A percentile compares a stretch with the other conserved stretches of the same genome.
Conservation (phyloP, 1,140 invertebrate species). For the Gonioctena quinquepunctata region DNA sequence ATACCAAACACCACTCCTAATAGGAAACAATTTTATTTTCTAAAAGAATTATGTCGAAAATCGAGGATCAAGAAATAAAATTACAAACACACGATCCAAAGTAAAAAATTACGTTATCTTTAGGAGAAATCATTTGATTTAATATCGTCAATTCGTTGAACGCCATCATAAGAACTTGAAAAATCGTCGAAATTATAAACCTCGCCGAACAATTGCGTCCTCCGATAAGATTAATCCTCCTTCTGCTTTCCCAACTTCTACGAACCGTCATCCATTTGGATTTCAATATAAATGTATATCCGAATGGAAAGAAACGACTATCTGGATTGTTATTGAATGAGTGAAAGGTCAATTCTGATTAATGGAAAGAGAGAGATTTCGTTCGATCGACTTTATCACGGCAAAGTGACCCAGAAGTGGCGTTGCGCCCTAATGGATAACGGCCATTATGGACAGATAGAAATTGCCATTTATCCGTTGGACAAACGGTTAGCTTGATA, state of each 20-base stretch:
- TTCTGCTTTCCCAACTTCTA: neutral
- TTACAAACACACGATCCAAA: too few species aligned
- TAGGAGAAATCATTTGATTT: neutral
- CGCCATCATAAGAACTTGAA: neutral
- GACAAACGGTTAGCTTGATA: neutral
- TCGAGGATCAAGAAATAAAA: too few species aligned
- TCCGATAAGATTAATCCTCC: neutral
- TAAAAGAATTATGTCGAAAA: too few species aligned
- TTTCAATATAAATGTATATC: conserved; percentile 12
- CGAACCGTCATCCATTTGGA: neutral
- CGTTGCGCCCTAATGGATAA: neutral
- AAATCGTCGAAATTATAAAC: neutral
- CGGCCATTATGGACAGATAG: neutral
- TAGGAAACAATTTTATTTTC: too few species aligned
- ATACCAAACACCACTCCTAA: too few species aligned
- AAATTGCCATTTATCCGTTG: neutral
- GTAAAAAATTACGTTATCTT: too few species aligned
- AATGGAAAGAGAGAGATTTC: conserved; percentile 8
- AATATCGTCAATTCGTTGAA: neutral
- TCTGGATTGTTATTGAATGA: neutral
- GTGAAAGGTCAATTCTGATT: conserved; percentile 9
- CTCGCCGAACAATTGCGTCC: neutral
- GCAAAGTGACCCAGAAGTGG: neutral
- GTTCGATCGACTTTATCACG: neutral
- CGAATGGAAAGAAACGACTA: neutral